phyloP scores from a whole-genome alignment of 2,888 invertebrate genomes.

The Sisyra nigra region DNA sequence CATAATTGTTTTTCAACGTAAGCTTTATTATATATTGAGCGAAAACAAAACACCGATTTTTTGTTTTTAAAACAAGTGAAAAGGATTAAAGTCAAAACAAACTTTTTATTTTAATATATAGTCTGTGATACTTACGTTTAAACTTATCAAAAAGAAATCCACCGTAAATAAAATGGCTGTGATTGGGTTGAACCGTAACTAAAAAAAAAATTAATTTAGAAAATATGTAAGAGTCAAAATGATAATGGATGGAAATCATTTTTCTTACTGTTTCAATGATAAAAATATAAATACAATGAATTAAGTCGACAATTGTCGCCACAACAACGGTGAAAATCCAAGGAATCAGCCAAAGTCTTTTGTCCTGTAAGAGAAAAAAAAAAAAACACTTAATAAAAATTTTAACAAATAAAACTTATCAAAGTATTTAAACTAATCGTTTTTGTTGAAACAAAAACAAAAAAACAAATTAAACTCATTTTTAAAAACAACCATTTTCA shows the following conservation, averaged over 20 bases:
- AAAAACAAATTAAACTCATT: too few relatives aligned
- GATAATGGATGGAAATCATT: neutral
- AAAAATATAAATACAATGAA: conserved; percentile 48
- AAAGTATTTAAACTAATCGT: too few relatives aligned
- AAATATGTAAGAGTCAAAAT: too few relatives aligned
- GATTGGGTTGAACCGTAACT: conserved; percentile 56
- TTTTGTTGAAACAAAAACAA: too few relatives aligned
- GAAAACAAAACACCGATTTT: too few relatives aligned
- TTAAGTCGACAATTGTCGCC: conserved; percentile 48
- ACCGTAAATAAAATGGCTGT: conserved; percentile 60
- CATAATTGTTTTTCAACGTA: too few relatives aligned
- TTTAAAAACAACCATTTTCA: too few relatives aligned
- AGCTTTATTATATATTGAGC: too few relatives aligned
- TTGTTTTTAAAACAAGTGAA: too few relatives aligned
- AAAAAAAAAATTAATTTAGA: conserved; percentile 26
- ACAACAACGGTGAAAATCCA: conserved; percentile 53
- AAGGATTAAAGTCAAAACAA: too few relatives aligned
- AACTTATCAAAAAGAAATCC: conserved; percentile 58
- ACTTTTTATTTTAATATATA: too few relatives aligned
- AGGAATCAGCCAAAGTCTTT: conserved; percentile 50
- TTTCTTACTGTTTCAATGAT: conserved; percentile 44
- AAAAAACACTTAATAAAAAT: conserved; percentile 1
- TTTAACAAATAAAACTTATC: too few relatives aligned
- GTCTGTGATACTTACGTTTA: conserved; percentile 63
- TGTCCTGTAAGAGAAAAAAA: conserved; percentile 40